Base-by-base conservation (phyloP, 2,113 vertebrate genomes). In the Heliornis fulica region DNA sequence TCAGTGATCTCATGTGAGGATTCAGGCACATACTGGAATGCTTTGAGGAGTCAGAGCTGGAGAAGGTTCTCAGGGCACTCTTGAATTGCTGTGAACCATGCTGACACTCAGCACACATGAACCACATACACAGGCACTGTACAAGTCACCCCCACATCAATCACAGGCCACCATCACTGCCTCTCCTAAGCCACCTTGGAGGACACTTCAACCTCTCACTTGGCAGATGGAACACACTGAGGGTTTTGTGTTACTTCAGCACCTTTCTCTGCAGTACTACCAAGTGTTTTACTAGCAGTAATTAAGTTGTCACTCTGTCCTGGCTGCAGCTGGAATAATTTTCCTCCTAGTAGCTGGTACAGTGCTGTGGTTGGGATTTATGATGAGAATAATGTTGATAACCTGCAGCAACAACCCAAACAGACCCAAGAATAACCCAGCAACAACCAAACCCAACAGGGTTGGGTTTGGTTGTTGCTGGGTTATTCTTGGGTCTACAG, bases 91-190 rank as follows among this genome's bases (percentile, higher is more conserved):
- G 38, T 38, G 32, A 71, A 66, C 38, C 22, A 6, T 21, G 60
- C 20, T 22, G 19, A 66, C 11, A 36, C 32, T 10, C 29, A 14
- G 43, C 10, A 7, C 2, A 15, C 19, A 7, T 1, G 1, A 56
- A 28, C 34, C 36, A 21, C 7, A 5, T 7, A 2, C 15, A 6
- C 11, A 48, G 31, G 54, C 48, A 4, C 18, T 18, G 19, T 46
- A 20, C 45, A 46, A 10, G 45, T 21, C 19, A 46, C 6, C 51
- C 6, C 64, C 7, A 2, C 10, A 1, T 20, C 15, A 66, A 22
- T 45, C 26, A 3, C 25, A 23, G 40, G 71, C 17, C 29, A 32
- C 71, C 11, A 1, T 23, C 66, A 13, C 1, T 11, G 36, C 3
- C 21, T 20, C 36, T 50, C 34, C 72, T 9, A 25, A 46, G 61